Percentiles rank a stretch among this genome's conserved stretches.
Evolutionary conservation across 2,113 vertebrate species (phyloP).

Genomic region (Falco punctatus): DNA sequence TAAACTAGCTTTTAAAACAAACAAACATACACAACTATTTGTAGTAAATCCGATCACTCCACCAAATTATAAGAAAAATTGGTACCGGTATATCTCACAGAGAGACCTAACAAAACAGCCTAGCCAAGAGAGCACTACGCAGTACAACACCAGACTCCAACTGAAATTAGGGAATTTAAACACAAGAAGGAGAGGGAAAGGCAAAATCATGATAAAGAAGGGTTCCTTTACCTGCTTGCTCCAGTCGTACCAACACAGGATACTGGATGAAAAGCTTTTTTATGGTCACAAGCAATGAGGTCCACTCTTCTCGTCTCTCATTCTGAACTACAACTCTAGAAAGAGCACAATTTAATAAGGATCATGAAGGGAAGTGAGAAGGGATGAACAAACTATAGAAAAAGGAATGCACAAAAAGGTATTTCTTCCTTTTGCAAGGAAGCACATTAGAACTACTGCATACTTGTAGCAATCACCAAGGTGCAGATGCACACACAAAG

Average conservation of each 20-base stretch:
- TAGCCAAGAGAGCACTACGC: background rate
- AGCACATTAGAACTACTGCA: background rate
- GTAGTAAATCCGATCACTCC: background rate
- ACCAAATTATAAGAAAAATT: background rate
- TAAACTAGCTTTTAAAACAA: background rate
- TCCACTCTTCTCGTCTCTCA: constrained; percentile 97
- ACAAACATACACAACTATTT: too few relatives aligned
- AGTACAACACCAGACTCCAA: background rate
- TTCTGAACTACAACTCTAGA: constrained; percentile 95
- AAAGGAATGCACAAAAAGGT: background rate
- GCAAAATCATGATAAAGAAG: background rate
- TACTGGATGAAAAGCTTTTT: constrained; percentile 99
- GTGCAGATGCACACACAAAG: background rate
- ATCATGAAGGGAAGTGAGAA: background rate
- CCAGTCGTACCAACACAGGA: constrained; percentile 90
- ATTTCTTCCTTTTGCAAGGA: background rate
- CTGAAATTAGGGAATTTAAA: background rate
- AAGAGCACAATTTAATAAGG: background rate
- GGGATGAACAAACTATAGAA: background rate
- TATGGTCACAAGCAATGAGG: constrained; percentile 91
- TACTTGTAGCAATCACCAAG: background rate
- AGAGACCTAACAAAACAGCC: background rate
- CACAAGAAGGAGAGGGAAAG: background rate
- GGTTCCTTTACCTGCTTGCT: constrained; percentile 85
- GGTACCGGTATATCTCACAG: background rate